Conservation (phyloP, 1,140 invertebrate species). For the Nautilus pompilius region DNA sequence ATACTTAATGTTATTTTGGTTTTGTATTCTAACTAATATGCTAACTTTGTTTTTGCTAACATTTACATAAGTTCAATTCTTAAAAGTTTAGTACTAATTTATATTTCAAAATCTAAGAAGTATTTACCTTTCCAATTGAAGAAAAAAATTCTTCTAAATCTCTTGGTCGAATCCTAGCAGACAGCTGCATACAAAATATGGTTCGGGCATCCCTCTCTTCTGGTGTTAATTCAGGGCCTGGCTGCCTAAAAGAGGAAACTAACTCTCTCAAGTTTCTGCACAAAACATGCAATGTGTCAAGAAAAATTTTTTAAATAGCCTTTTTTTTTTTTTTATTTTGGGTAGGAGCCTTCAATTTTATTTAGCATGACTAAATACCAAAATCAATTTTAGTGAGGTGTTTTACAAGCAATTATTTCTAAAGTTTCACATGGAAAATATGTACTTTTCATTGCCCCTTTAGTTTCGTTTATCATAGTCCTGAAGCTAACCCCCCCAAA, state of each 20-base stretch:
- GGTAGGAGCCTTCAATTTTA: no score
- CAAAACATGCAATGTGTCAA: background rate
- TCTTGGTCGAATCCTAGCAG: slow-evolving; percentile 87
- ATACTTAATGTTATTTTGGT: background rate
- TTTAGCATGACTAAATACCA: no score
- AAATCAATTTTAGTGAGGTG: background rate
- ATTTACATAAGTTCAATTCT: no score
- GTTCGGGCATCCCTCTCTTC: slow-evolving; percentile 98
- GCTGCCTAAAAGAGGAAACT: slow-evolving; percentile 17
- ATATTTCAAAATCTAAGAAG: background rate
- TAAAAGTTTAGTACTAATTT: background rate
- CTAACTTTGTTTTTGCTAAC: background rate
- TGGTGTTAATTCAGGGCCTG: slow-evolving; percentile 72
- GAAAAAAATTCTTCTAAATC: slow-evolving; percentile 99
- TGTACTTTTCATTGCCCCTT: no score
- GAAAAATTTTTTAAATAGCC: no score
- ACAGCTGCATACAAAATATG: slow-evolving; percentile 82
- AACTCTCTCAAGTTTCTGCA: background rate
- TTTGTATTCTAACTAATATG: background rate
- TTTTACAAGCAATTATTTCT: background rate
- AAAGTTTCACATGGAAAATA: no score
- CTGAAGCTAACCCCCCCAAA: no score
- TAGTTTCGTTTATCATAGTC: no score
- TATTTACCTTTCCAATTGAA: slow-evolving; percentile 88
- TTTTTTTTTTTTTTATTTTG: no score